Base-by-base conservation (phyloP, 2,797 vertebrate genomes). In the Scarus forsteni region DNA sequence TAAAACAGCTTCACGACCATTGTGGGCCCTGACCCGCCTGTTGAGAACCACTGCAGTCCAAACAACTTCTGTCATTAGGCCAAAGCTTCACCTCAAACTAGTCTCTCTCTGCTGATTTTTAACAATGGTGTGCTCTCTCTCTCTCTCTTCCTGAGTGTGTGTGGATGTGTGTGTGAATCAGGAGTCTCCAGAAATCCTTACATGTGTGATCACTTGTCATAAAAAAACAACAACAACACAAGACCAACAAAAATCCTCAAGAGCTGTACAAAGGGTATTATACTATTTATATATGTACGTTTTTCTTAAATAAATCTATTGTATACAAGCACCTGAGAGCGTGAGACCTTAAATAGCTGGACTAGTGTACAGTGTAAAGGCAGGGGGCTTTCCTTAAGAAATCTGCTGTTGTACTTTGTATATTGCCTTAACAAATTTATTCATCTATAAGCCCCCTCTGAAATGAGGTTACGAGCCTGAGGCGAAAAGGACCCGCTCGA, bases 251-350 rank as follows among this genome's bases (percentile, higher is more conserved):
- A 93, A 93, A 94, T 94, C 94, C 94, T 95, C 94, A 95, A 93
- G 92, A 96, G 95, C 95, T 98, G 97, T 97, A 97, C 92, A 94
- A 93, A 97, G 96, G 96, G 96, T 96, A 97, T 97, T 96, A 96
- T 95, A 97, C 98, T 99, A 99, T 99, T 98, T 99, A 99, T 99
- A 99, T 98, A 99, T 99, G 97, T 99, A 96, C 95, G 96, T 92
- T 95, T 98, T 98, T 97, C 93, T 96, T 98, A 98, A 98, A 99
- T 99, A 99, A 99, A 99, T 96, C 93, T 96, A 96, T 94, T 96
- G 96, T 96, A 97, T 96, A 97, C 96, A 94, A 95, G 93, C 91
- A 93, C 88, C 87, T 90, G 75, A 70, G 87, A 91, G 91, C 94
- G 90, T 93, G 88, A 89, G 92, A 93, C 88, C 92, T 91, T 94